Conservation (phyloP, 1,140 invertebrate species). For the Caerostris darwini region DNA sequence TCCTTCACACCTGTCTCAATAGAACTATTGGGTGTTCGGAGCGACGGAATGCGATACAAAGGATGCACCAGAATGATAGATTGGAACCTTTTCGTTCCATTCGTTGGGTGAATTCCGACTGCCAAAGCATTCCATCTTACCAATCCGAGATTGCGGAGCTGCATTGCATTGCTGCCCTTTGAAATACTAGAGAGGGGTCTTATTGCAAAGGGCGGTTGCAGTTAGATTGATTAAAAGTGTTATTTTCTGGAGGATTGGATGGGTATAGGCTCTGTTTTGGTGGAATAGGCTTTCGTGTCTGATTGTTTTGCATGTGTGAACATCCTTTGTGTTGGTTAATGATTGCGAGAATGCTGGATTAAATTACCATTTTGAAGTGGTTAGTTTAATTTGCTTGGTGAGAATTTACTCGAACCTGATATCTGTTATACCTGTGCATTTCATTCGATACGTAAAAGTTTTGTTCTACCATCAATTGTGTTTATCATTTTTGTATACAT, state of each 20-base stretch:
- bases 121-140: slow-evolving; percentile 8
- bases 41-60: neutral
- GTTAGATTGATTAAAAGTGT: slow-evolving; percentile 21
- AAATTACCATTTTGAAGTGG: neutral
- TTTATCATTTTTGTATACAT: no score
- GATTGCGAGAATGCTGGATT: neutral
- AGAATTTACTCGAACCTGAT: no score
- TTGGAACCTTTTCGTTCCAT: neutral
- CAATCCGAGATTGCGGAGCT: neutral
- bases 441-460: neutral
- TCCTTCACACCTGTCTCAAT: slow-evolving; percentile 48
- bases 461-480: neutral
- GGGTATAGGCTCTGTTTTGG: neutral
- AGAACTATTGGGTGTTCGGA: slow-evolving; percentile 48
- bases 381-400: neutral
- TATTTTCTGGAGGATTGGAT: neutral
- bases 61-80: slow-evolving; percentile 3
- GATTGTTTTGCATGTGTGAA: neutral
- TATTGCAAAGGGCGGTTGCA: neutral
- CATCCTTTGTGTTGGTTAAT: neutral
- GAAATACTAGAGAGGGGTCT: neutral
- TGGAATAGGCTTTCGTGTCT: neutral
- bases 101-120: neutral
- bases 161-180: neutral
- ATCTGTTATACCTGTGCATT: neutral